Conservation (phyloP, 2,113 vertebrate species). For the Psittacula cyanocephala region DNA sequence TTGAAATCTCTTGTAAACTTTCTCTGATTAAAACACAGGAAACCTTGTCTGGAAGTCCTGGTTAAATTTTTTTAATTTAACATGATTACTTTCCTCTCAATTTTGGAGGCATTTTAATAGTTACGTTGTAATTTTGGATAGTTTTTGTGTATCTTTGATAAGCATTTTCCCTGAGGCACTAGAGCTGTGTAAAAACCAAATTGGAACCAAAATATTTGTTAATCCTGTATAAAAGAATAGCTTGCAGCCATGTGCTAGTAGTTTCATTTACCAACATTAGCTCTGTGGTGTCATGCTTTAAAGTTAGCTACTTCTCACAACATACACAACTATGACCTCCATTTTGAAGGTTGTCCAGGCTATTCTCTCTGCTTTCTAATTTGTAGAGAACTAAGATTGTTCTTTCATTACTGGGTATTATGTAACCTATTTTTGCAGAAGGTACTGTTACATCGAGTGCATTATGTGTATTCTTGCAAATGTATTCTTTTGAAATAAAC, state of each 20-base stretch:
- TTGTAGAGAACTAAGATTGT: constrained; percentile 77
- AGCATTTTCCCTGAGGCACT: constrained; percentile 71
- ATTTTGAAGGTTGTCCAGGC: constrained; percentile 70
- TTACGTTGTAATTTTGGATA: constrained; percentile 79
- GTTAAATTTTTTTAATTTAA: constrained; percentile 77
- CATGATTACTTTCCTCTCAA: constrained; percentile 77
- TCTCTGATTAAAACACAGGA: constrained; percentile 72
- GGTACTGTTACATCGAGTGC: constrained; percentile 84
- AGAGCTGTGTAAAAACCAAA: constrained; percentile 58
- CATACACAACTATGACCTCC: constrained; percentile 62
- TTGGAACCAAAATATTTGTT: constrained; percentile 66
- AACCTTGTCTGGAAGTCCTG: constrained; percentile 74
- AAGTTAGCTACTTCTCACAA: constrained; percentile 61
- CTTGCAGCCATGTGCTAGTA: constrained; percentile 67
- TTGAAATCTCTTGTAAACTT: constrained; percentile 78
- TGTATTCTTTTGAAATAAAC: constrained; percentile 86
- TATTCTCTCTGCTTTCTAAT: constrained; percentile 72
- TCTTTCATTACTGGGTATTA: constrained; percentile 81
- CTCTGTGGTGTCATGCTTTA: constrained; percentile 67
- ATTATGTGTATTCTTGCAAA: constrained; percentile 80
- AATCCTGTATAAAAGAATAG: constrained; percentile 59
- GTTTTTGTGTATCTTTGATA: constrained; percentile 76
- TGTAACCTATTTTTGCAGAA: constrained; percentile 86
- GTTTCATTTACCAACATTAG: constrained; percentile 70
- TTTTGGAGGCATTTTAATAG: constrained; percentile 83